Base-by-base conservation (phyloP, 2,888 invertebrate species). In the Auanema sp. region DNA sequence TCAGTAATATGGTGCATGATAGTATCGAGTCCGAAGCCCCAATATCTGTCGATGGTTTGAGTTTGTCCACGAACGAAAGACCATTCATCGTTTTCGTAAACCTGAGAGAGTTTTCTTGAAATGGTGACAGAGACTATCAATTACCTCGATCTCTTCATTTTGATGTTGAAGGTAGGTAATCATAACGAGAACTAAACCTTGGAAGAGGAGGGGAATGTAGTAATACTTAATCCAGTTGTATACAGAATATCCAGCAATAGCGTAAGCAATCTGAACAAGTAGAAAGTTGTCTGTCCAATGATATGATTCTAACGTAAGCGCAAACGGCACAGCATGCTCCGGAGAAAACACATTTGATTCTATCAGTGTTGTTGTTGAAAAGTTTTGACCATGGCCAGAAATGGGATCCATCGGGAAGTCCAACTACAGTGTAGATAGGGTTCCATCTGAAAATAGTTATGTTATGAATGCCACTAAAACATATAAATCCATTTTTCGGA, bases 361-460 rank as follows among this genome's bases (percentile, higher is more conserved):
- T 66, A 53, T 81, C 80, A 23, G 60, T 69, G 57, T 68, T 80
- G 61, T 69, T 80, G 57, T 70, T 73, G 71, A 81, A 81, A 10
- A 81, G 69, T 42, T 65, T 59, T 5, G 77, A 78, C 66, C 67
- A 72, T 49, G 82, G 82, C 79, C 77, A 81, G 71, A 81, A 83
- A 60, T 82, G 82, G 12, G 77, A 77, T 44, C 82, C 82, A 55
- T 82, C 82, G 25, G 82, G 80, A n/a, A 82, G 69, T 21, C 82
- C 82, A 57, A 76, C 65, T 21, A 80, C 58, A 0, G 82, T 82
- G 68, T 82, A 82, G 42, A 82, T 72, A 14, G 81, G 80, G 58
- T 76, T 77, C 82, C 82, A 82, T 66, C 80, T 76, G 63, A 14
- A 69, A 58, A 14, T 16, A 24, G 43, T 4, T 14, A 23, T 57